Evolutionary conservation across 2,888 invertebrate species (phyloP), one percentile per base, ranked within the genome.

Genomic region (Andrena chrysosceles): DNA sequence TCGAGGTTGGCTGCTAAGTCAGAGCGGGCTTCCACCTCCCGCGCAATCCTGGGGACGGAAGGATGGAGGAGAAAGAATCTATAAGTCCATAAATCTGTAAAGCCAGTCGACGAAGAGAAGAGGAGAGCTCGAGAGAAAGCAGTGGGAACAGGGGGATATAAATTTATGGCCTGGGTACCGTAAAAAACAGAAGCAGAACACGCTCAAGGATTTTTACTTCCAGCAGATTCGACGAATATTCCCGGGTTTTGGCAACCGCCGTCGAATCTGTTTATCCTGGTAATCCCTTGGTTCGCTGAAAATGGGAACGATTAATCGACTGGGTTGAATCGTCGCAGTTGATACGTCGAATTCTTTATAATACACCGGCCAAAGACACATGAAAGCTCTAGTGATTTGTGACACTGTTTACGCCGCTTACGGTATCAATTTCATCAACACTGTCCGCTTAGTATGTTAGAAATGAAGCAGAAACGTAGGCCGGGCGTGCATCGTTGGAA

Each of bases 71-170:
- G 87, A 87, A 91, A 91, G 90, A 91, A 93, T 93, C 93, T 92
- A 93, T 93, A 93, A 93, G 91, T 91, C 91, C 91, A 91, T 93
- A 93, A 93, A 93, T 93, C 91, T 92, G 87, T 76, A 76, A 82
- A 85, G 83, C 74, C 73, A 67, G 79, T 42, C 59, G 67, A 60
- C 56, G 67, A 77, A 74, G 71, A 72, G 77, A 71, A 76, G 76
- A 69, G 60, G 71, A 76, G 62, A 64, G 77, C 73, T 63, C 69
- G 60, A 59, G 77, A 62, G 74, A 62, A 63, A 49, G 71, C 56
- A 63, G 64, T 26, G 85, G 82, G 85, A 78, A 78, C 83, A 83
- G 74, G 85, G 56, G 79, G 81, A 89, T 88, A 90, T 88, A 89
- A 91, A 92, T 91, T 91, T 90, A 89, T 88, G 85, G 81, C 72